Evolutionary conservation across 2,797 vertebrate genomes (phyloP).

Genomic region (Halcyon chelicuti): DNA sequence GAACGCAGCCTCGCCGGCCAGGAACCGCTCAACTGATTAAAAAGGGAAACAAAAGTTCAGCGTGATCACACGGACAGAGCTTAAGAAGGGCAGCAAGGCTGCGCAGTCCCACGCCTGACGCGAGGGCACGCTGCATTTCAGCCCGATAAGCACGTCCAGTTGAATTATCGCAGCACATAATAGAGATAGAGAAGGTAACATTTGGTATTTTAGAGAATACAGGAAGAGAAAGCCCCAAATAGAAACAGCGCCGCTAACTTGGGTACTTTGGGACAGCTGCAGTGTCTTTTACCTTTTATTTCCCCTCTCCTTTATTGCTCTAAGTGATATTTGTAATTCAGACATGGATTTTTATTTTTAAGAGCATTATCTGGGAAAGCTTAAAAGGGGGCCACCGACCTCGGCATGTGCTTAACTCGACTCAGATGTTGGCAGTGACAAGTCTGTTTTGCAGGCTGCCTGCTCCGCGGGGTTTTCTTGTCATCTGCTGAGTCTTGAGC

Average conservation of each 20-base stretch:
- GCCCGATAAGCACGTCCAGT: background rate
- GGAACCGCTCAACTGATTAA: rapidly evolving
- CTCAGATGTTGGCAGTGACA: background rate
- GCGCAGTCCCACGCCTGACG: background rate
- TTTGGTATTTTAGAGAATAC: background rate
- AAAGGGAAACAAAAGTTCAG: background rate
- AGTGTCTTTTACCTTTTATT: background rate
- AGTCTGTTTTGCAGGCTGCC: background rate
- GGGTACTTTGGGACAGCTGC: background rate
- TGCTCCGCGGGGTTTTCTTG: background rate
- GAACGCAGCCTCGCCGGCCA: background rate
- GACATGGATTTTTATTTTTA: background rate
- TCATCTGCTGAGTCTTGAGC: background rate
- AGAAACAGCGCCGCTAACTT: background rate
- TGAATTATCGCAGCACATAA: background rate
- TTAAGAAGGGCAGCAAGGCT: background rate
- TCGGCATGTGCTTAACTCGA: slow-evolving; percentile 16
- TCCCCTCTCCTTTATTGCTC: background rate
- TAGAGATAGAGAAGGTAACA: background rate
- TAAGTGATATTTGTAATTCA: background rate
- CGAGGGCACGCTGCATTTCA: background rate
- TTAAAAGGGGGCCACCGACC: background rate
- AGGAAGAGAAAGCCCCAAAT: background rate
- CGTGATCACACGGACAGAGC: rapidly evolving
- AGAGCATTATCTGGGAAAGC: background rate